Percentiles rank a stretch among this genome's conserved stretches.
These are phyloP conservation scores for Tipula confusa DNA, from an alignment of 2,888 invertebrate genomes.

Conservation along the genomic window DNA sequence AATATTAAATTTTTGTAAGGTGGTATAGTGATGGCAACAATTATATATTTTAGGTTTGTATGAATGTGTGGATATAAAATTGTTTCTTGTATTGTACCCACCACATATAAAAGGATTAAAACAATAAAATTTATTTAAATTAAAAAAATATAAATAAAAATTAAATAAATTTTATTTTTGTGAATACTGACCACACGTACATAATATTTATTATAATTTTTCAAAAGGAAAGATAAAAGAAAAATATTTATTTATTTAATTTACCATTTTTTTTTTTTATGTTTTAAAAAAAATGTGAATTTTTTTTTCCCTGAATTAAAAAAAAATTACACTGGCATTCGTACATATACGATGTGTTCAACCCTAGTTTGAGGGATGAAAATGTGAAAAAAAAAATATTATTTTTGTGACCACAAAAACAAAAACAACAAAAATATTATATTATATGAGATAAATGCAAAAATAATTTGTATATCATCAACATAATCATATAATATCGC, in stretches of 20 bases:
- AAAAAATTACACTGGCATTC: not conserved
- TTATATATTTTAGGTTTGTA: not conserved
- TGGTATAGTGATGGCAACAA: not conserved
- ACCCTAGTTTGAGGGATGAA: not conserved
- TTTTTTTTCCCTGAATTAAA: not conserved
- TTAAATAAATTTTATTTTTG: not conserved
- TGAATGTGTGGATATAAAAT: not conserved
- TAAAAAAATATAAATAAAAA: conserved; percentile 6
- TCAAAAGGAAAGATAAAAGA: conserved; percentile 20
- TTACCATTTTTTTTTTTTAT: not conserved
- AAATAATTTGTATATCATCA: conserved; percentile 20
- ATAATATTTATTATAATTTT: not conserved
- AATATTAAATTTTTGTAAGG: not conserved
- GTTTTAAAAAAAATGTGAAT: not conserved
- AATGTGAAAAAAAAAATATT: not conserved
- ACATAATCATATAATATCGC: conserved; percentile 25
- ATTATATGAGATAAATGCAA: conserved; percentile 16
- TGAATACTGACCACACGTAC: conserved; percentile 20
- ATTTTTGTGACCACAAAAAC: not conserved
- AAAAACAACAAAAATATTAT: not conserved
- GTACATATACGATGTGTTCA: not conserved
- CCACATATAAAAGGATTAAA: not conserved
- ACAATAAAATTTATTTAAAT: conserved; percentile 20
- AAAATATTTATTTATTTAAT: conserved; percentile 12
- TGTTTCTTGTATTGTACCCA: not conserved